Evolutionary conservation across 2,113 vertebrate genomes (phyloP).

Genomic region (Melospiza melodia): DNA sequence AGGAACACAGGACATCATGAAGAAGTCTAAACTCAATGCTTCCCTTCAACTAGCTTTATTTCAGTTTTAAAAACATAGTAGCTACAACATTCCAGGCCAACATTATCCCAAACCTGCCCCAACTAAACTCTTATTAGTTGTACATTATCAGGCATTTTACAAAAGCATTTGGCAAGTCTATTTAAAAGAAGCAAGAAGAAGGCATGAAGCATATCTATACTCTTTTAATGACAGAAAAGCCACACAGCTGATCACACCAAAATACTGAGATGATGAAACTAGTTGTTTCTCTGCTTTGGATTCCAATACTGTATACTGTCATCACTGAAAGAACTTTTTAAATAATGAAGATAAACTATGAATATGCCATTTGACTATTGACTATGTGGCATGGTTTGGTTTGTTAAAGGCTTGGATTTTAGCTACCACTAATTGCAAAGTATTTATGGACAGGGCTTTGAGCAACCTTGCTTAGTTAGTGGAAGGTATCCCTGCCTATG

Average conservation of each 20-base stretch:
- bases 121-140: background rate
- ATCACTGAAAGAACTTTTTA: background rate
- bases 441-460: background rate
- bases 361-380: background rate
- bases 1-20: background rate
- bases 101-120: background rate
- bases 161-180: background rate
- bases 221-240: background rate
- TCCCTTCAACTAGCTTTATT: background rate
- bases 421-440: background rate
- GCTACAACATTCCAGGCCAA: background rate
- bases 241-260: background rate
- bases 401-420: background rate
- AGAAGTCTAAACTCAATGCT: background rate
- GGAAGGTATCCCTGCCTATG: background rate
- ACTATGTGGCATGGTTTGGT: background rate
- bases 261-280: background rate
- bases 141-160: background rate
- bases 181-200: background rate
- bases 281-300: background rate
- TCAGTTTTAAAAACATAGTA: background rate
- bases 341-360: background rate
- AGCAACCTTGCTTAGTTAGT: background rate
- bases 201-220: background rate
- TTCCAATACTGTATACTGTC: background rate